phyloP scores from a whole-genome alignment of 2,113 vertebrate species.

The Natator depressus region DNA sequence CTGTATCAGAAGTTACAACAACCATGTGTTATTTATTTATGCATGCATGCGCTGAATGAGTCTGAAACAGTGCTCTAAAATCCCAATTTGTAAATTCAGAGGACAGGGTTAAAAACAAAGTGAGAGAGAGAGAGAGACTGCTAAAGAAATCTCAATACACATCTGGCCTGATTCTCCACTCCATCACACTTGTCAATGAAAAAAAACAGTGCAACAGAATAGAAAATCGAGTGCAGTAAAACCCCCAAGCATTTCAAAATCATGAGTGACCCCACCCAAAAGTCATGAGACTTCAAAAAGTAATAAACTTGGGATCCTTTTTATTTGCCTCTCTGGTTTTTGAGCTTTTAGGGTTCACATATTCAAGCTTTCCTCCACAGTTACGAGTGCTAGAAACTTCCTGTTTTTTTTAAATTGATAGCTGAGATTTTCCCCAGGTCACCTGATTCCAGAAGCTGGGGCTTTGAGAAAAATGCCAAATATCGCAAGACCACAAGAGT shows the following conservation, averaged over 20 bases:
- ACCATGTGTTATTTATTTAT: background rate
- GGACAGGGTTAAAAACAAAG: background rate
- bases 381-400: background rate
- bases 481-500: background rate
- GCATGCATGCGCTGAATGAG: background rate
- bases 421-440: background rate
- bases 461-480: background rate
- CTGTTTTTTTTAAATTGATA: background rate
- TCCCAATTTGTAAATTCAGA: background rate
- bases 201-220: rapidly evolving
- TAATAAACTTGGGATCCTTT: background rate
- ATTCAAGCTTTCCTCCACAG: background rate
- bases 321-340: background rate
- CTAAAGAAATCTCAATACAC: background rate
- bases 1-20: background rate
- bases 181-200: background rate
- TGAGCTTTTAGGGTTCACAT: background rate
- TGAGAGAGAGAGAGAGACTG: background rate
- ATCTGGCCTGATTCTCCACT: background rate
- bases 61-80: background rate
- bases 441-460: background rate
- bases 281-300: background rate
- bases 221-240: background rate
- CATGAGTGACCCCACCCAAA: background rate
- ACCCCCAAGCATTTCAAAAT: background rate